Evolutionary conservation across 2,797 vertebrate species (phyloP), one percentile per base, ranked within the genome.

Genomic region (Manis crassicaudata): DNA sequence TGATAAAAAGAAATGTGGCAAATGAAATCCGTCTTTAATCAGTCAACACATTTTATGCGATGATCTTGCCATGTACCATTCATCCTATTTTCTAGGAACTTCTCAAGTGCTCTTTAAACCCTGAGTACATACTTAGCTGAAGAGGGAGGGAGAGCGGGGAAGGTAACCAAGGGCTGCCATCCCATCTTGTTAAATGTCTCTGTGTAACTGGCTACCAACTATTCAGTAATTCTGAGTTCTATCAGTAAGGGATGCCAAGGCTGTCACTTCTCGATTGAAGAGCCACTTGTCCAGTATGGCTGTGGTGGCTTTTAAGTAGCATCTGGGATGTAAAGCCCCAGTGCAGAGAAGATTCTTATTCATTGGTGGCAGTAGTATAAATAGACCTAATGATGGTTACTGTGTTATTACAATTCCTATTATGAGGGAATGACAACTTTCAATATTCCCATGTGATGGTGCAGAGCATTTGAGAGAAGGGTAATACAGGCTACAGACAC

Each of bases 11-110:
- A 84, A 97, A 91, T 6, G 43, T 82, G 76, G 56, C 65, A 92
- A 96, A 88, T 79, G 65, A 90, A 96, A 96, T 88, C 40, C 50
- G 32, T 1, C 58, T 84, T 96, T 96, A 96, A 96, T 96, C 93
- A 85, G 27, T 76, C 0, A 14, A 70, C 73, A 20, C 4, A 14
- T 92, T 97, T 96, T 90, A 75, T 87, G 73, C 17, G 5, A 3
- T 20, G 60, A 75, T 65, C 56, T 86, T 73, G 46, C 79, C 56
- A 13, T 7, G 54, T 4, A 23, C 5, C 50, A 65, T 87, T 77
- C 81, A 70, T 97, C 25, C 7, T 70, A 10, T 68, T 23, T 50
- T 90, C 92, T 68, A 91, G 95, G 67, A 93, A 83, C 37, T 95
- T 96, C 77, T 96, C 27, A 10, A 88, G 89, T 87, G 80, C 94